Base-by-base conservation (phyloP, 2,797 vertebrate species). In the Tapera naevia region DNA sequence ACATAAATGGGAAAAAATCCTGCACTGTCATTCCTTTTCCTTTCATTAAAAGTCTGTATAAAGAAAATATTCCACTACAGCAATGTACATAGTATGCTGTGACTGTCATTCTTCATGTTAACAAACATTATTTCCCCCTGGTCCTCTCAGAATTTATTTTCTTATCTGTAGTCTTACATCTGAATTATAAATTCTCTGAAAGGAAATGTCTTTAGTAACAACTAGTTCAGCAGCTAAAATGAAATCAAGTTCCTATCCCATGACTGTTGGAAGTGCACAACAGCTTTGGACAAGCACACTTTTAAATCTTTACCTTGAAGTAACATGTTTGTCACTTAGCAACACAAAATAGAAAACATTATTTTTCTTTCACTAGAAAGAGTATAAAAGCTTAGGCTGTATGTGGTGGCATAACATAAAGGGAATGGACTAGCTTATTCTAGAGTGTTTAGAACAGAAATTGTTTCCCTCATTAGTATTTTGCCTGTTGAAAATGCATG, bases 61-160 rank as follows among this genome's bases (percentile, higher is more conserved):
- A 89, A 72, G 70, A 72, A 85, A 93, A 87, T 57, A 76, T 18
- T 73, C 28, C 46, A 35, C 27, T 91, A 86, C 4, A 85, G 81
- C 21, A 85, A 73, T 12, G 16, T 67, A 56, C 46, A 48, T 16
- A 32, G 51, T 56, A 62, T 57, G 11, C 39, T 86, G 58, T 62
- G 62, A 62, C 66, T 93, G 51, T 25, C 39, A 62, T 91, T 91
- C 43, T 78, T 92, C 48, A 80, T 22, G 45, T 18, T 67, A 94
- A 86, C 62, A 74, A 83, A 61, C 22, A 57, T 54, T 58, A 82
- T 89, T 92, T 69, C 81, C 80, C 81, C 67, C 41, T 64, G 33
- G 57, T 65, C 66, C 35, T 79, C 56, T 71, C 72, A 60, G 24
- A 93, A 85, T 87, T 84, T 89, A 70, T 91, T 89, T 91, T 72